phyloP scores from a whole-genome alignment of 2,888 invertebrate genomes.

The Parthenolecanium corni region DNA sequence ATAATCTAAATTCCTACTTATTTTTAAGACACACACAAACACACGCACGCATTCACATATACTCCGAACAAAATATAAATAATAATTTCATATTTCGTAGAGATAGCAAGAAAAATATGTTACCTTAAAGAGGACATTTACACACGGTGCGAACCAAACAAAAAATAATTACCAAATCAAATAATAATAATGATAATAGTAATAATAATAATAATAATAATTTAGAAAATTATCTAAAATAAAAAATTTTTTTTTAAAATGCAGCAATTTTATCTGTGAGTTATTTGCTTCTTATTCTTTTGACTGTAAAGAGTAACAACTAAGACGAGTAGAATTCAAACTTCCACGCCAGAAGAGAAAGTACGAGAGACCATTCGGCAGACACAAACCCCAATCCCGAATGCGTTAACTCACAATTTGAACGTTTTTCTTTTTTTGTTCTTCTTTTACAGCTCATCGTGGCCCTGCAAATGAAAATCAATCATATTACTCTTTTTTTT shows the following conservation, averaged over 20 bases:
- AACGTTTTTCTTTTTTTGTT: too few species aligned
- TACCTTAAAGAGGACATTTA: constrained; percentile 1
- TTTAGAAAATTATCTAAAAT: neutral
- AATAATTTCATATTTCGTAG: neutral
- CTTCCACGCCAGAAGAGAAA: neutral
- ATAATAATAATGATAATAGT: too few species aligned
- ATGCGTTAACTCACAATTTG: neutral
- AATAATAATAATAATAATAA: too few species aligned
- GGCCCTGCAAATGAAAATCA: constrained; percentile 8
- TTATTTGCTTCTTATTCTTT: too few species aligned
- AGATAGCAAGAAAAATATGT: neutral
- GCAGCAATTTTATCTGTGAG: constrained; percentile 1
- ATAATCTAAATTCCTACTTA: constrained; percentile 8
- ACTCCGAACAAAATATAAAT: neutral
- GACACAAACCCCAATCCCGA: constrained; percentile 9
- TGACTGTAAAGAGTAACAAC: too few species aligned
- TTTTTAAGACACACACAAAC: too few species aligned
- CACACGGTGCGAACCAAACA: constrained; percentile 18
- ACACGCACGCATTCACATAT: too few species aligned
- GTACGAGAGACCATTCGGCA: neutral
- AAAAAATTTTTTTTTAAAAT: constrained; percentile 23
- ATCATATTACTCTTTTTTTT: too few species aligned
- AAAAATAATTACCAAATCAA: too few species aligned
- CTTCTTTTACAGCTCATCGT: constrained; percentile 29
- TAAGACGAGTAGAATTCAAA: neutral